Evolutionary conservation across 2,113 vertebrate species (phyloP).

Genomic region (Entomyzon cyanotis): DNA sequence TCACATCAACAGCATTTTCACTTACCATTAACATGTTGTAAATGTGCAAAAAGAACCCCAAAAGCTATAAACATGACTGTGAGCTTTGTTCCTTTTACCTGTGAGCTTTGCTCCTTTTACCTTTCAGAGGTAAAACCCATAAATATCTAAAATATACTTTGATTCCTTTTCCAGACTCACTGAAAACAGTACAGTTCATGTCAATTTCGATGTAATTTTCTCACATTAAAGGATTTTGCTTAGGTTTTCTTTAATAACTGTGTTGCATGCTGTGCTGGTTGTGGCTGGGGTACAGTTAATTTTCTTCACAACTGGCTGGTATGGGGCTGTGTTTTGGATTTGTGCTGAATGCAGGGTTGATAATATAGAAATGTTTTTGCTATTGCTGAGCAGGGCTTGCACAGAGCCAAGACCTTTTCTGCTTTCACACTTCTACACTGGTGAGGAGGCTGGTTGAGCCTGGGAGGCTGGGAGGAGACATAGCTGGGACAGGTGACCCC

Average conservation of each 20-base stretch:
- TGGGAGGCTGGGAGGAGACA: neutral
- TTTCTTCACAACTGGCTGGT: neutral
- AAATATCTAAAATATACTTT: neutral
- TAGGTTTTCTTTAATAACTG: neutral
- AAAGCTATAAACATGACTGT: neutral
- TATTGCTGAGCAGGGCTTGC: neutral
- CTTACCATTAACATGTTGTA: neutral
- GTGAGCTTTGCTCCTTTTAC: neutral
- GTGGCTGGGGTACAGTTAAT: neutral
- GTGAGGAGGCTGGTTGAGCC: rapidly evolving
- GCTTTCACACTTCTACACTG: rapidly evolving
- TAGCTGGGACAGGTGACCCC: neutral
- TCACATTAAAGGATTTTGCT: neutral
- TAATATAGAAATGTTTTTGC: neutral
- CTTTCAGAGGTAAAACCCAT: neutral
- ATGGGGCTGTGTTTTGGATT: neutral
- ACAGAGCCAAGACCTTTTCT: neutral
- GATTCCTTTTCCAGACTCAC: neutral
- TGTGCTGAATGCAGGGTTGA: neutral
- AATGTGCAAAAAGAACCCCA: neutral
- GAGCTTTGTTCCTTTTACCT: neutral
- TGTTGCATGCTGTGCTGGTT: neutral
- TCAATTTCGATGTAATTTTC: neutral
- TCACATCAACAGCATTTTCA: neutral
- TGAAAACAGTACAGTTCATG: neutral